phyloP scores from a whole-genome alignment of 2,797 vertebrate genomes.

The Falco concolor region DNA sequence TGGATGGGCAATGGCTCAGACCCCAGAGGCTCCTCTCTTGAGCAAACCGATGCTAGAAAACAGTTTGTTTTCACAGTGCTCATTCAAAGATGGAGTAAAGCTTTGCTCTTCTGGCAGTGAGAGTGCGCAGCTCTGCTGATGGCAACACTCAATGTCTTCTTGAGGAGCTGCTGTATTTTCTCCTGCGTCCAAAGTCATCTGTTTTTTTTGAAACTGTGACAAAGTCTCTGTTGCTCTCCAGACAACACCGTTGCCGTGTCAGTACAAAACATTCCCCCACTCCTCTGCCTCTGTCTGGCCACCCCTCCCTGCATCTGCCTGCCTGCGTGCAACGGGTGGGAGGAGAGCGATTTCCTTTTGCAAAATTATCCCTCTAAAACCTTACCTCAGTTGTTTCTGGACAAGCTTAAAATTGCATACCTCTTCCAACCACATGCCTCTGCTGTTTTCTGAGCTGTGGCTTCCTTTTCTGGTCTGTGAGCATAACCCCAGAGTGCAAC shows the following conservation, averaged over 20 bases:
- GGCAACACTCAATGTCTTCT: fast-evolving
- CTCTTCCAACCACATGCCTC: not conserved
- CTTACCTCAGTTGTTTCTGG: constrained; percentile 19
- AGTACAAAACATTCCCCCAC: not conserved
- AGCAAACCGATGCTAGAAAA: not conserved
- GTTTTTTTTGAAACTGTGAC: constrained; percentile 27
- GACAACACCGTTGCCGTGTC: not conserved
- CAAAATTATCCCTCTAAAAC: not conserved
- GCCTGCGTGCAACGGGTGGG: not conserved
- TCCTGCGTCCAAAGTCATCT: not conserved
- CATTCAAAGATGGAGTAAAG: not conserved
- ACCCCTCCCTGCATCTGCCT: not conserved
- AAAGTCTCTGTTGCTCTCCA: not conserved
- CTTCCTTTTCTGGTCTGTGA: not conserved
- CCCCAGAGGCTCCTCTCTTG: not conserved
- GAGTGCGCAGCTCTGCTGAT: not conserved
- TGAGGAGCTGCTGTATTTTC: not conserved
- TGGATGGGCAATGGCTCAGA: not conserved
- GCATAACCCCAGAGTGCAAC: not conserved
- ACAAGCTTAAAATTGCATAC: not conserved
- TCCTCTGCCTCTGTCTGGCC: not conserved
- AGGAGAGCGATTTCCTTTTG: not conserved
- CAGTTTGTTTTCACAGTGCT: not conserved
- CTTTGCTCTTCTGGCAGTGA: not conserved
- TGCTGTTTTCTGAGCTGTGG: not conserved